A percentile compares a stretch with the other conserved stretches of the same genome.
Evolutionary conservation across 2,113 vertebrate species (phyloP).

Genomic region (Garra rufa): DNA sequence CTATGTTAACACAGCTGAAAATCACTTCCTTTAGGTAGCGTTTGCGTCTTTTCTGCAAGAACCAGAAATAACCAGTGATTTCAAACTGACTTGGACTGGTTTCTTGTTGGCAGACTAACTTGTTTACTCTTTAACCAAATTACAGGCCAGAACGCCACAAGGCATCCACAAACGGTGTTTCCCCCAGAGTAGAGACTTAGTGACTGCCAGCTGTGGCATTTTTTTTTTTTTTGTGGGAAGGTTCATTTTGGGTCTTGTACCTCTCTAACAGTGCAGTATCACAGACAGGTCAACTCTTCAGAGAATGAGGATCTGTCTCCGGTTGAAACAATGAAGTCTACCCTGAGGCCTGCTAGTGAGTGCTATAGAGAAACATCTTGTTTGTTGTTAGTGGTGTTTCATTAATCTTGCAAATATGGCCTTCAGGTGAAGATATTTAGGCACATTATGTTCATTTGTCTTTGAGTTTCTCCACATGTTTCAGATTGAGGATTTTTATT

Average conservation of each 20-base stretch:
- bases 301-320: background rate
- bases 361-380: background rate
- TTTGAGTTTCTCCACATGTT: conserved; percentile 4
- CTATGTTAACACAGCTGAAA: background rate
- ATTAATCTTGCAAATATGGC: background rate
- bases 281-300: conserved; percentile 47
- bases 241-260: conserved; percentile 33
- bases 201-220: conserved; percentile 45
- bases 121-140: conserved; percentile 70
- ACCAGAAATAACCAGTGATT: conserved; percentile 59
- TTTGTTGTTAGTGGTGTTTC: conserved; percentile 24
- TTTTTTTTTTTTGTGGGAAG: background rate
- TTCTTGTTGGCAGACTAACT: conserved; percentile 52
- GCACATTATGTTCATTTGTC: background rate
- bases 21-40: conserved; percentile 26
- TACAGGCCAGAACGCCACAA: conserved; percentile 55
- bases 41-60: background rate
- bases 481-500: background rate
- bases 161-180: conserved; percentile 34
- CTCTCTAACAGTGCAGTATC: conserved; percentile 27
- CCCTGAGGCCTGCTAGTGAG: background rate
- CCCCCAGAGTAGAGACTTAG: conserved; percentile 29
- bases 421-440: background rate
- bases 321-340: conserved; percentile 6
- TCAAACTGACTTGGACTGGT: conserved; percentile 51